Evolutionary conservation across 2,113 vertebrate species (phyloP), one percentile per base, ranked within the genome.

Genomic region (Pundamilia nyererei): DNA sequence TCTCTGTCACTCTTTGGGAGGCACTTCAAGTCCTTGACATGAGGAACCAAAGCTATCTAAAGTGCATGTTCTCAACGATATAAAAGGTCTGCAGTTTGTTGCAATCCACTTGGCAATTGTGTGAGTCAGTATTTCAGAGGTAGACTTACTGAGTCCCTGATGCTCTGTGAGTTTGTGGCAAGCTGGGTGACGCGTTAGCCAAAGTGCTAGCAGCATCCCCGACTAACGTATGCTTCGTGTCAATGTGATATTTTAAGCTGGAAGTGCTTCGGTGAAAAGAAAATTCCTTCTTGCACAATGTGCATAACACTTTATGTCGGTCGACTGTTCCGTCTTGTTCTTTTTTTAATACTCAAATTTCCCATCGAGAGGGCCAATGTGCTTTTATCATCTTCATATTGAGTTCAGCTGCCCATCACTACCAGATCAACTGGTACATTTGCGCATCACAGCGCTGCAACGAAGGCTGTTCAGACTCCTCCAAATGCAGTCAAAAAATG

Each of bases 391-490:
- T 55, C 53, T 54, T 1, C 11, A 24, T 13, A 24, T 0, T 55
- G 11, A 24, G n/a, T 55, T 55, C 53, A 24, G 53, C 10, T 54
- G 53, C 53, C 10, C 1, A 4, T 12, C 53, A 54, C 53, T 54
- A 54, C 53, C 53, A 24, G 53, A 54, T 54, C 11, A 24, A 24
- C 53, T 24, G 53, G 53, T 7, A 13, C 53, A 55, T 55, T 55
- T 4, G 6, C 1, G 11, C 53, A 54, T 55, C 53, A 55, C 1
- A 55, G 1, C 1, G 12, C 1, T 0, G 0, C 53, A 55, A 55
- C 6, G 1, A 55, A 55, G 53, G 10, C 53, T 55, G 53, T 24
- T 0, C 1, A 24, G 21, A 24, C 33, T 33, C 33, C 33, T 33
- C 33, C 0, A 33, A 29, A 55, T 55, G 6, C 3, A 55, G 53